A percentile compares a stretch with the other conserved stretches of the same genome.
Evolutionary conservation across 2,888 invertebrate genomes (phyloP).

Genomic region (Lasioglossum calceatum): DNA sequence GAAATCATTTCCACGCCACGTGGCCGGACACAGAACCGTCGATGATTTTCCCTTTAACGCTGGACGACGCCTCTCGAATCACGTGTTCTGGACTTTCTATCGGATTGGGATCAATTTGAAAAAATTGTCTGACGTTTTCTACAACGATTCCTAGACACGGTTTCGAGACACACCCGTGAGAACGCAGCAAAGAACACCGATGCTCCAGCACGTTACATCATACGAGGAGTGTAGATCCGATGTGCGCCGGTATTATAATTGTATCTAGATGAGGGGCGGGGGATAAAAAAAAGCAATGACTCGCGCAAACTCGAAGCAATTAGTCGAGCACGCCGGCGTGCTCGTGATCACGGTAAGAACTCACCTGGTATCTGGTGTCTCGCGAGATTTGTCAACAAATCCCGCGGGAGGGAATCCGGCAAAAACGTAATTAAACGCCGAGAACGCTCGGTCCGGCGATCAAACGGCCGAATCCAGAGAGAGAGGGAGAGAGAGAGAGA

Average conservation of each 20-base stretch:
- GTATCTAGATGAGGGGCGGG: background rate
- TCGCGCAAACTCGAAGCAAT: conserved; percentile 41
- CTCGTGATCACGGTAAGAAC: conserved; percentile 34
- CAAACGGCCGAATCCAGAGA: conserved; percentile 18
- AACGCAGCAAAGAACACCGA: background rate
- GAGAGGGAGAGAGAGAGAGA: no score
- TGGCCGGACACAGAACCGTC: background rate
- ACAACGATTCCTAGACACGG: background rate
- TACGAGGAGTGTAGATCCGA: background rate
- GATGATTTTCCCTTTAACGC: background rate
- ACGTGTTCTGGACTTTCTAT: background rate
- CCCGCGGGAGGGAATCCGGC: background rate
- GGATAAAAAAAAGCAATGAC: conserved; percentile 7
- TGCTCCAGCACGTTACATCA: background rate
- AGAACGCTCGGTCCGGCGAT: conserved; percentile 7
- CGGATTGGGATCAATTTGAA: background rate
- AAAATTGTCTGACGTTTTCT: background rate
- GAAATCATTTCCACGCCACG: conserved; percentile 4
- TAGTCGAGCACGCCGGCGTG: conserved; percentile 26
- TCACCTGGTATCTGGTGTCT: background rate
- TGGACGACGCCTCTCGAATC: background rate
- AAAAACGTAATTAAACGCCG: conserved; percentile 51
- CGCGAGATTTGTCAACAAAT: conserved; percentile 45
- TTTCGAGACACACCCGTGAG: background rate
- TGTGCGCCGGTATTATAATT: background rate